A percentile compares a stretch with the other conserved stretches of the same genome.
phyloP scores from a whole-genome alignment of 2,113 vertebrate genomes.

The Leptocoma aspasia region DNA sequence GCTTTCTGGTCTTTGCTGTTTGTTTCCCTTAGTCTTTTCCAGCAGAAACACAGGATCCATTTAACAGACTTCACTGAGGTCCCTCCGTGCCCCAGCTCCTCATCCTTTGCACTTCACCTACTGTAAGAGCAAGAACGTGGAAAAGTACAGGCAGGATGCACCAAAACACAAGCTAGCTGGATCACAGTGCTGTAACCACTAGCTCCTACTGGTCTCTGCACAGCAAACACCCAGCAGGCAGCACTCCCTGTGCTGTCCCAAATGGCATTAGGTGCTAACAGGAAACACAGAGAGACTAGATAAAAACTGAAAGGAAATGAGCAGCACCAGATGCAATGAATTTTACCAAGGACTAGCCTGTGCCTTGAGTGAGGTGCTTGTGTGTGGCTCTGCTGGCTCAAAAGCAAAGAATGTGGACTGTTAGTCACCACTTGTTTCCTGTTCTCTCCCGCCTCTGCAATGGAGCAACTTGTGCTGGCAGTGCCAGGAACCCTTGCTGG shows the following conservation, averaged over 20 bases:
- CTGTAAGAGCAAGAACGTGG: not conserved
- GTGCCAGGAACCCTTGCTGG: not conserved
- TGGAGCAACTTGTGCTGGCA: not conserved
- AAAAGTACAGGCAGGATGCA: not conserved
- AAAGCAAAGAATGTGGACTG: not conserved
- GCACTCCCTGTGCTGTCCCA: not conserved
- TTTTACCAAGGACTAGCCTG: not conserved
- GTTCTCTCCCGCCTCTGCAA: not conserved
- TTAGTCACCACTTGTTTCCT: slow-evolving; percentile 33
- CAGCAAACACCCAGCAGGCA: not conserved
- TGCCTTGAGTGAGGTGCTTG: not conserved
- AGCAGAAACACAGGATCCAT: not conserved
- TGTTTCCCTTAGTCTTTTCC: not conserved
- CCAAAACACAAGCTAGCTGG: not conserved
- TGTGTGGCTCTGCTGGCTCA: not conserved
- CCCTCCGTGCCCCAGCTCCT: not conserved
- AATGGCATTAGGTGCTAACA: not conserved
- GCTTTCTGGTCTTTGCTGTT: not conserved
- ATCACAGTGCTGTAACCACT: not conserved
- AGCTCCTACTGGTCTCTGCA: not conserved
- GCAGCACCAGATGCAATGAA: not conserved
- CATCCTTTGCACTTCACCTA: not conserved
- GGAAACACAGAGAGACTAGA: slow-evolving; percentile 54
- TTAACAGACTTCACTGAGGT: not conserved
- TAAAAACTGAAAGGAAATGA: slow-evolving; percentile 58